Evolutionary conservation across 2,888 invertebrate species (phyloP), one percentile per base, ranked within the genome.

Genomic region (Gasteruption jaculator): DNA sequence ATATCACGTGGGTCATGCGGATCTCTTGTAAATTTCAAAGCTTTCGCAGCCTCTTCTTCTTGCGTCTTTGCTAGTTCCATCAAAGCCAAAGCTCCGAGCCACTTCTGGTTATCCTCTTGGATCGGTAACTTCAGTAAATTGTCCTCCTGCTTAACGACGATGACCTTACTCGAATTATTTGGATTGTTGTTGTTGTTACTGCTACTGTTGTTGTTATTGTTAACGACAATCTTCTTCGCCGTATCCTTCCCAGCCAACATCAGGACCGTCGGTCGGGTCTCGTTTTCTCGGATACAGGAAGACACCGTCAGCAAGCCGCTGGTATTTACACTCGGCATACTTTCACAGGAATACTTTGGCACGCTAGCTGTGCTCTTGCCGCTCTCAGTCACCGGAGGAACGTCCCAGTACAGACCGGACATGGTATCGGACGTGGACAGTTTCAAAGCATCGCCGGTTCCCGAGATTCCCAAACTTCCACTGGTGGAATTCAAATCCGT

Each of bases 51-150:
- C 16, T 56, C 59, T 37, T 68, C 63, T 40, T 63, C 59, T 43
- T 65, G 62, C 21, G 60, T 65, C 43, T 65, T 75, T 24, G 79
- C 76, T 29, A 81, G 60, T 60, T 80, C 77, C 63, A 81, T 80
- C 14, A 81, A 65, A 25, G 80, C 80, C 59, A 81, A 72, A 25
- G 80, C 80, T 15, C 80, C 79, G 48, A 79, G 71, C 74, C 79
- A 78, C 54, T 79, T 72, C 25, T 73, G 68, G 54, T 71, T 72
- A 27, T 71, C 70, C 40, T 73, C 71, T 4, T 61, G 63, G 24
- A 60, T 41, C 14, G 63, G 59, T 40, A 61, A 37, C 14, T 60
- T 58, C 2, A 48, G 34, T 19, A 50, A 10, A 25, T 43, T 47
- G 21, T 61, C 59, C 15, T 63, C 63, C 44, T 64, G 65, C 19